phyloP scores from a whole-genome alignment of 1,140 invertebrate species.

The Spodoptera litura region DNA sequence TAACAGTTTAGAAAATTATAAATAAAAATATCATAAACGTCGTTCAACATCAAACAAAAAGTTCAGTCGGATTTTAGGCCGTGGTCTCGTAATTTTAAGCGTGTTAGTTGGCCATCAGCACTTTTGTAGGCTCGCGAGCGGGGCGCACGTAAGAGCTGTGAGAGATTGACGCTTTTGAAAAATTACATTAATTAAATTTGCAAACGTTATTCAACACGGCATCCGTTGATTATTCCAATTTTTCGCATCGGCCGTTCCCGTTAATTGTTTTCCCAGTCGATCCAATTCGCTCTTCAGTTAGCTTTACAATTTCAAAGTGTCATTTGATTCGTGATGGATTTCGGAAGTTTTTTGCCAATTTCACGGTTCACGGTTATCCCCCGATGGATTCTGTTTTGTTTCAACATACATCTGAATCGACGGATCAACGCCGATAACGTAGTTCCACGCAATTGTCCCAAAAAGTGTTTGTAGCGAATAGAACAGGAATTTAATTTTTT shows the following conservation, averaged over 20 bases:
- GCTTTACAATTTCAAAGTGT: slow-evolving; percentile 85
- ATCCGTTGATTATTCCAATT: slow-evolving; percentile 82
- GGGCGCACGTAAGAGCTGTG: slow-evolving; percentile 30
- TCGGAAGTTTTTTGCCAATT: slow-evolving; percentile 82
- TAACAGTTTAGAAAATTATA: slow-evolving; percentile 1
- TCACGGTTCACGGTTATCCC: slow-evolving; percentile 77
- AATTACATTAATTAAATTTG: slow-evolving; percentile 78
- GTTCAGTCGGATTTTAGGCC: slow-evolving; percentile 18
- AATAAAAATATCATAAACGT: slow-evolving; percentile 22
- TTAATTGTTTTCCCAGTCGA: slow-evolving; percentile 83
- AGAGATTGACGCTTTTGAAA: slow-evolving; percentile 54
- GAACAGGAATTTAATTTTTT: slow-evolving; percentile 13
- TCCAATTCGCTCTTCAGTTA: slow-evolving; percentile 82
- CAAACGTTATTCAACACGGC: slow-evolving; percentile 71
- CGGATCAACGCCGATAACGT: slow-evolving; percentile 48
- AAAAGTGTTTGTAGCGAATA: slow-evolving; percentile 28
- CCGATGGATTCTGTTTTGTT: slow-evolving; percentile 76
- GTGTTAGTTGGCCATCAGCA: slow-evolving; percentile 45
- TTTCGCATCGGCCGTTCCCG: slow-evolving; percentile 73
- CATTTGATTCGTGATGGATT: slow-evolving; percentile 85
- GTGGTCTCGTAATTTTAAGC: slow-evolving; percentile 46
- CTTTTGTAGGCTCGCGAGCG: slow-evolving; percentile 23
- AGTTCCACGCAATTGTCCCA: slow-evolving; percentile 37
- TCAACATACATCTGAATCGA: slow-evolving; percentile 66
- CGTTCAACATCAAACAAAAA: slow-evolving; percentile 24